Evolutionary conservation across 92 coral and sea anemone species (phyloP), one percentile per base, ranked within the genome.

Genomic region (Phenganax stokvisi): DNA sequence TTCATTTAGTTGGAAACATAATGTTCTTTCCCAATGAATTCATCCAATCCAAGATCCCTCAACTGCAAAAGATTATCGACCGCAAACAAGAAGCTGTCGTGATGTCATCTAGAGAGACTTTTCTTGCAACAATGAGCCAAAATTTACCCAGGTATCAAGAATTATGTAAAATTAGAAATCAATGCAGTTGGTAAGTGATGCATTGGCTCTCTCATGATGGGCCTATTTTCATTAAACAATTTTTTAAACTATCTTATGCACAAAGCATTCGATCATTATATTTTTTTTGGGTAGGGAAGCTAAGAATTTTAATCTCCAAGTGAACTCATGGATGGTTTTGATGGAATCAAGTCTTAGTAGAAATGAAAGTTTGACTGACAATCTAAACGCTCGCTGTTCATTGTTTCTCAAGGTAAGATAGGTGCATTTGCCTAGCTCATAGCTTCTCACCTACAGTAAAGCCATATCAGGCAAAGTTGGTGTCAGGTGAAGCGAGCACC

Each of bases 1-100:
- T 91, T 17, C 93, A 94, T 85, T 81, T 94, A 68, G 90, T 89
- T 27, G 98, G 98, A 7, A 96, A 94, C 63, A 89, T 94, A 84
- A 94, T 94, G 98, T 94, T 94, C 83, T 94, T 94, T 54, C 97
- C 97, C 51, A 94, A 90, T 65, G 98, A 94, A 62, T 94, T 94
- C 78, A 86, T 94, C 8, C 86, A 90, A 57, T 87, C 92, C 71
- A 91, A 79, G 85, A 84, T 94, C 67, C 98, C 98, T 16, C 97
- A 90, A 20, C 85, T 92, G 6, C 55, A 71, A 73, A 94, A 94
- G 83, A 85, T 91, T 47, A 90, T 94, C 57, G 98, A 94, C 85
- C 92, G 84, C 76, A 94, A 94, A 62, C 98, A 94, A 84, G 84
- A 86, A 66, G 85, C 89, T 20, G 89, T 93, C 10, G 97, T 92